These are phyloP conservation scores for Chesias legatella DNA, from an alignment of 2,888 invertebrate genomes.

Conservation along the genomic window DNA sequence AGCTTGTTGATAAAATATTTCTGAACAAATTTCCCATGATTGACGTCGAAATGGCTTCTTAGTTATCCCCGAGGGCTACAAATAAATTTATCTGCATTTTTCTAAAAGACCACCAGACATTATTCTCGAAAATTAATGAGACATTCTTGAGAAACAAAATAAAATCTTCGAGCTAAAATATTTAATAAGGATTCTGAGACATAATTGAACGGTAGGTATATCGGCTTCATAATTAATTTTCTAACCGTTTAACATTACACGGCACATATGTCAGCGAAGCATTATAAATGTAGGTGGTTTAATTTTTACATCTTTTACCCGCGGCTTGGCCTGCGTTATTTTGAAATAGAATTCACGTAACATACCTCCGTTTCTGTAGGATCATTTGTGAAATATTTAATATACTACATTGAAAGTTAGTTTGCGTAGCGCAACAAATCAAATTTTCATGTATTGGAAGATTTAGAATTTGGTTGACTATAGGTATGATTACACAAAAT, in stretches of 20 bases:
- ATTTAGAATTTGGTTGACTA: no score
- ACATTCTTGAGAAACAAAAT: constrained; percentile 40
- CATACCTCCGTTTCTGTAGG: no score
- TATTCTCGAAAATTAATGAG: constrained; percentile 43
- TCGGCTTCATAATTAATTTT: constrained; percentile 14
- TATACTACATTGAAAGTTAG: no score
- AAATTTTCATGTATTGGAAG: no score
- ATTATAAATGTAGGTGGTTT: not conserved
- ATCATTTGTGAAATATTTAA: no score
- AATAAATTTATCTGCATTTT: constrained; percentile 40
- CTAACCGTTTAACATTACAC: constrained; percentile 7
- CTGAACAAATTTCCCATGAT: constrained; percentile 31
- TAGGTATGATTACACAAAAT: no score
- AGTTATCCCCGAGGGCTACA: constrained; percentile 34
- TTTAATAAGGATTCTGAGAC: constrained; percentile 25
- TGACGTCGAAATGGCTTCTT: constrained; percentile 43
- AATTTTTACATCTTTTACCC: no score
- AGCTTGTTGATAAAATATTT: constrained; percentile 23
- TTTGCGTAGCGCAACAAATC: no score
- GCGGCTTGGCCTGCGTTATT: no score
- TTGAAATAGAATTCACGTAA: no score
- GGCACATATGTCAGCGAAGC: not conserved
- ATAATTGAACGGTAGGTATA: constrained; percentile 21
- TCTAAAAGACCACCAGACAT: constrained; percentile 37
- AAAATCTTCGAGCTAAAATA: constrained; percentile 30